phyloP scores from a whole-genome alignment of 1,140 invertebrate genomes.

The Zaprionus vittiger region DNA sequence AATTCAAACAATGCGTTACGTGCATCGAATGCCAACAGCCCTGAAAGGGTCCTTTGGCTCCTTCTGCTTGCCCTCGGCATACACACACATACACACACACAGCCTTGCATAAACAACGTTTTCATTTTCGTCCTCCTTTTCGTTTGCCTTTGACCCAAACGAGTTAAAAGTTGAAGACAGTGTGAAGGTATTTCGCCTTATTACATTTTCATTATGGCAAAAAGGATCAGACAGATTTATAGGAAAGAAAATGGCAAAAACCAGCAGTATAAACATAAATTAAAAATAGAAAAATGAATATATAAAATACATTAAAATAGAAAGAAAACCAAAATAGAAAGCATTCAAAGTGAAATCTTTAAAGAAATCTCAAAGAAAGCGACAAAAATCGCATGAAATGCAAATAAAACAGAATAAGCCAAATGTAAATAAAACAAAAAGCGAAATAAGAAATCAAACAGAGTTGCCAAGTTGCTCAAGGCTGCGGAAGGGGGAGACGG shows the following conservation, averaged over 20 bases:
- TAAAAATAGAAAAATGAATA: background rate
- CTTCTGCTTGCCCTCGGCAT: background rate
- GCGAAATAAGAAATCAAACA: conserved; percentile 14
- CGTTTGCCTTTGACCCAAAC: conserved; percentile 74
- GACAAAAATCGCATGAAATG: background rate
- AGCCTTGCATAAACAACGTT: conserved; percentile 72
- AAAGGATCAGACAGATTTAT: conserved; percentile 65
- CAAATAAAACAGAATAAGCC: conserved; percentile 13
- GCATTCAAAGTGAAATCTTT: conserved; percentile 4
- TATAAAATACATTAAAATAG: background rate
- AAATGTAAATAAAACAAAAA: conserved; percentile 10
- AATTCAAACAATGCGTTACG: conserved; percentile 83
- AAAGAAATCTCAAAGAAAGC: conserved; percentile 20
- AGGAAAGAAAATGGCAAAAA: background rate
- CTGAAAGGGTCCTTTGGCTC: background rate
- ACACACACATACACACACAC: conserved; percentile 36
- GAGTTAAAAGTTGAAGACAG: conserved; percentile 58
- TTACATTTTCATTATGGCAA: conserved; percentile 79
- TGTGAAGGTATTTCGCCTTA: conserved; percentile 63
- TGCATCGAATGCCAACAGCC: conserved; percentile 69
- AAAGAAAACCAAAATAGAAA: background rate
- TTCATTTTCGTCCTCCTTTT: conserved; percentile 58
- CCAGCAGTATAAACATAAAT: background rate
- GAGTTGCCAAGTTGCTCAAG: conserved; percentile 45
- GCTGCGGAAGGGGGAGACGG: background rate